Percentiles rank a stretch among this genome's conserved stretches.
Evolutionary conservation across 2,888 invertebrate species (phyloP).

Genomic region (Protodeltote pygarga): DNA sequence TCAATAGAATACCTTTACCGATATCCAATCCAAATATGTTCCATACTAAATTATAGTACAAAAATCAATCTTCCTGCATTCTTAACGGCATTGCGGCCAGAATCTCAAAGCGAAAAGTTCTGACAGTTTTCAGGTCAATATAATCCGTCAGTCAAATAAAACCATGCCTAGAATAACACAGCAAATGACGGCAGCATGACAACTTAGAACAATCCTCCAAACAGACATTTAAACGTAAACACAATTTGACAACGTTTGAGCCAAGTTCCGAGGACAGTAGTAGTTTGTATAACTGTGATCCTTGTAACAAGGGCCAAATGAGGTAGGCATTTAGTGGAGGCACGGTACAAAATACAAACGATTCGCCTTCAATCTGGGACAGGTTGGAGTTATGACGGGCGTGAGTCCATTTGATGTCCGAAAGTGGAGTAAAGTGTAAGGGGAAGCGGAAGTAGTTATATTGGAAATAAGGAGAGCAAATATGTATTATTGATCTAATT

Average conservation of each 20-base stretch:
- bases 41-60: too few relatives aligned
- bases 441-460: slow-evolving; percentile 11
- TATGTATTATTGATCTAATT: too few relatives aligned
- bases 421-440: slow-evolving; percentile 43
- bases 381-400: slow-evolving; percentile 72
- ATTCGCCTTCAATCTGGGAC: slow-evolving; percentile 70
- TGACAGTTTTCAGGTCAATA: too few relatives aligned
- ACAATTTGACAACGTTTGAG: slow-evolving; percentile 40
- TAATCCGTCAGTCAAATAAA: too few relatives aligned
- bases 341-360: slow-evolving; percentile 60
- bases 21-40: too few relatives aligned
- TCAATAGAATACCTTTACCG: too few relatives aligned
- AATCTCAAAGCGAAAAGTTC: too few relatives aligned
- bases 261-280: slow-evolving; percentile 27
- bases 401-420: slow-evolving; percentile 62
- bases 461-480: neutral
- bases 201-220: slow-evolving; percentile 20
- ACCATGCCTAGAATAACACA: too few relatives aligned
- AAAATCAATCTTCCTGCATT: too few relatives aligned
- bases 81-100: too few relatives aligned
- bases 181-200: too few relatives aligned
- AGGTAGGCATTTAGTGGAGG: slow-evolving; percentile 52
- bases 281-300: slow-evolving; percentile 61
- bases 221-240: slow-evolving; percentile 43
- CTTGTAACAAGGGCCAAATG: slow-evolving; percentile 58